Evolutionary conservation across 2,888 invertebrate species (phyloP).

Genomic region (Anthoptus insignis): DNA sequence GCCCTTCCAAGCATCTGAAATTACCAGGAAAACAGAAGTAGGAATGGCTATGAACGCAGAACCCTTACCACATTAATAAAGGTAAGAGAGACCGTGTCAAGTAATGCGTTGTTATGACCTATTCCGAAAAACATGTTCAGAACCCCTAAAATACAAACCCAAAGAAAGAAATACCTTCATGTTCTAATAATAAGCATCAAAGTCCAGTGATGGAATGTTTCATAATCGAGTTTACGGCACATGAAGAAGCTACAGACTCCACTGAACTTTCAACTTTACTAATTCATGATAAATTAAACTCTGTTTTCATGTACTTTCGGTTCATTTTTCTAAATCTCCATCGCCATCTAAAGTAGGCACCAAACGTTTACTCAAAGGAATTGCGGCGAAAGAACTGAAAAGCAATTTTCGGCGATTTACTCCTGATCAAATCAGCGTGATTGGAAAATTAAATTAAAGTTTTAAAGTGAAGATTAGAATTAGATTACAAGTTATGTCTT

Average conservation of each 20-base stretch:
- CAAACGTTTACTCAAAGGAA: slow-evolving; percentile 27
- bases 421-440: slow-evolving; percentile 3
- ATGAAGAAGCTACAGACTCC: slow-evolving; percentile 55
- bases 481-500: no score
- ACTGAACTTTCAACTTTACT: slow-evolving; percentile 65
- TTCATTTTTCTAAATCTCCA: slow-evolving; percentile 20
- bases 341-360: slow-evolving; percentile 10
- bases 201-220: slow-evolving; percentile 46
- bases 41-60: slow-evolving; percentile 63
- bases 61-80: slow-evolving; percentile 82
- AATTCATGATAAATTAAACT: slow-evolving; percentile 59
- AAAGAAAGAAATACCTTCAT: slow-evolving; percentile 56
- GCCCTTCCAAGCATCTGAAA: slow-evolving; percentile 57
- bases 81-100: slow-evolving; percentile 78
- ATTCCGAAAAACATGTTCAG: slow-evolving; percentile 79
- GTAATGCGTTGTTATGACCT: slow-evolving; percentile 83
- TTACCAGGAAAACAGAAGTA: slow-evolving; percentile 38
- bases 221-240: slow-evolving; percentile 66
- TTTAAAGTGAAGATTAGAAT: not conserved
- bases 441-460: not conserved
- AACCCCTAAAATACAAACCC: slow-evolving; percentile 55
- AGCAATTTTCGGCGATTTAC: slow-evolving; percentile 1
- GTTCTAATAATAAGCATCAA: slow-evolving; percentile 52
- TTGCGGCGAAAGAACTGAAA: slow-evolving; percentile 22
- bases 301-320: slow-evolving; percentile 48